These are phyloP conservation scores for Procambarus clarkii DNA, from an alignment of 1,140 invertebrate genomes.

Conservation along the genomic window DNA sequence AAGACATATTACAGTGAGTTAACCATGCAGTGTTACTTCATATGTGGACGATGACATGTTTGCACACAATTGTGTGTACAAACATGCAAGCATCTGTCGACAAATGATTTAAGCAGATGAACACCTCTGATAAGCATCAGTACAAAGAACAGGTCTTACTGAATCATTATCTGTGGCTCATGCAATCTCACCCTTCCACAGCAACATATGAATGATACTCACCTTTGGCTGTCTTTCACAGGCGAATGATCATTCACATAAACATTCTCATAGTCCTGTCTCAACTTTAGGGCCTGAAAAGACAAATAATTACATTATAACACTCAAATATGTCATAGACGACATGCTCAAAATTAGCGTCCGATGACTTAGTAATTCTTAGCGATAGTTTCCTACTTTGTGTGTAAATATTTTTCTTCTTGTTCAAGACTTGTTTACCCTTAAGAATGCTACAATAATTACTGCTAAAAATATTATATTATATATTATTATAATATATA, in stretches of 20 bases:
- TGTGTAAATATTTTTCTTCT: too few relatives aligned
- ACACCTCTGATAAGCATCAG: background rate
- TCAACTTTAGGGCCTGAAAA: conserved; percentile 52
- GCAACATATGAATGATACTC: background rate
- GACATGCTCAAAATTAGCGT: too few relatives aligned
- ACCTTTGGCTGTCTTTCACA: conserved; percentile 44
- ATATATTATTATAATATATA: too few relatives aligned
- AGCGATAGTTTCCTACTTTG: too few relatives aligned
- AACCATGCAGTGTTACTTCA: too few relatives aligned
- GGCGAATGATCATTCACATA: conserved; percentile 34
- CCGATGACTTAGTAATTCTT: too few relatives aligned
- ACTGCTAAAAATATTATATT: too few relatives aligned
- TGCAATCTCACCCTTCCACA: background rate
- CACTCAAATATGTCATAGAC: background rate
- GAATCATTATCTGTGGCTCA: background rate
- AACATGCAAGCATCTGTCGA: background rate
- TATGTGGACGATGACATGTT: too few relatives aligned
- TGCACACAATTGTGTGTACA: background rate
- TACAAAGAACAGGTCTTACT: background rate
- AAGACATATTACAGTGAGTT: too few relatives aligned
- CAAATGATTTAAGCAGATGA: background rate
- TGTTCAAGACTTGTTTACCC: too few relatives aligned
- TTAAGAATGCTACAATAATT: too few relatives aligned
- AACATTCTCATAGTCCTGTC: conserved; percentile 62
- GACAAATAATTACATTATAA: background rate